A percentile compares a stretch with the other conserved stretches of the same genome.
phyloP scores from a whole-genome alignment of 2,888 invertebrate genomes.

The Chrysopilus asiliformis region DNA sequence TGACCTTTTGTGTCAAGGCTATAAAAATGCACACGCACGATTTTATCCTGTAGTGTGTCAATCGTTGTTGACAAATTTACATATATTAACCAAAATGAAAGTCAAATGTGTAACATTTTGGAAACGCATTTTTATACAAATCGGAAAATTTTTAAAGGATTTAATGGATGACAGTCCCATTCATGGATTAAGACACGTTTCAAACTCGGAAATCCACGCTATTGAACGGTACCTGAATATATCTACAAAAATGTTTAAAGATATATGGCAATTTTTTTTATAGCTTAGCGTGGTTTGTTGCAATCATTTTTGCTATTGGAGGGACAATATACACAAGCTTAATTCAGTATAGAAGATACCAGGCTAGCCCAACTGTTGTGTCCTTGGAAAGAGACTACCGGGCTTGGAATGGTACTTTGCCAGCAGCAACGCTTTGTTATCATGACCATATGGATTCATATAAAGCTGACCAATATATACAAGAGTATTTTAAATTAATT shows the following conservation, averaged over 20 bases:
- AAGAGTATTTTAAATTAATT: no score
- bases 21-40: no score
- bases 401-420: constrained; percentile 30
- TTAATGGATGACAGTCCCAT: background rate
- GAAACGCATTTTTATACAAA: no score
- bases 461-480: constrained; percentile 26
- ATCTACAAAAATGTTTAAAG: no score
- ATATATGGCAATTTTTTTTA: no score
- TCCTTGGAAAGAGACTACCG: constrained; percentile 33
- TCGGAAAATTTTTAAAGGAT: background rate
- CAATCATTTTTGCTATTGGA: constrained; percentile 21
- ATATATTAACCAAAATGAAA: no score
- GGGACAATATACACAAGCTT: constrained; percentile 21
- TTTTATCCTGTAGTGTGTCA: no score
- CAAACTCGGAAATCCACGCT: constrained; percentile 1
- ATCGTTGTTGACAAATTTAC: no score
- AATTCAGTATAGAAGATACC: constrained; percentile 24
- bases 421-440: constrained; percentile 32
- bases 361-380: constrained; percentile 29
- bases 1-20: no score
- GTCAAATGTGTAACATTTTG: no score
- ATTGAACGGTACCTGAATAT: no score
- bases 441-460: constrained; percentile 27
- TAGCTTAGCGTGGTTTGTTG: constrained; percentile 24
- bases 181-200: constrained; percentile 1